A percentile compares a stretch with the other conserved stretches of the same genome.
These are phyloP conservation scores for Hyposoter didymator DNA, from an alignment of 2,888 invertebrate genomes.

Conservation along the genomic window DNA sequence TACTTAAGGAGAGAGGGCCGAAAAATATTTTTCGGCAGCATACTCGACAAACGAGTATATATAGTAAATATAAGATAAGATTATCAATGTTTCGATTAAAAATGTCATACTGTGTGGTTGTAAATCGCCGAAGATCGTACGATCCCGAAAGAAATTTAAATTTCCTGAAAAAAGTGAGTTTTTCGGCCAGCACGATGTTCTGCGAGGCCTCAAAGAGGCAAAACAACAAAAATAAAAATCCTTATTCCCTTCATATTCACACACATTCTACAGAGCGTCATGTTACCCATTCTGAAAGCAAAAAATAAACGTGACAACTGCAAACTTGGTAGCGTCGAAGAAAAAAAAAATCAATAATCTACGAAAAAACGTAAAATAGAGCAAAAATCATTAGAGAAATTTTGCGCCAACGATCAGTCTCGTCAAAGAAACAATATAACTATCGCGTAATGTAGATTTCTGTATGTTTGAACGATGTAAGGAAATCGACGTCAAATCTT, in stretches of 20 bases:
- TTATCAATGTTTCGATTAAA: slow-evolving; percentile 62
- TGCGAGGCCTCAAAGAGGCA: slow-evolving; percentile 9
- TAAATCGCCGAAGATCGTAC: slow-evolving; percentile 54
- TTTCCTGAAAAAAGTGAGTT: slow-evolving; percentile 21
- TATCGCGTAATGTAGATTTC: slow-evolving; percentile 64
- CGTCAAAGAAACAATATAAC: slow-evolving; percentile 25
- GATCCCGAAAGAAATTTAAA: background rate
- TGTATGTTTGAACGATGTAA: slow-evolving; percentile 70
- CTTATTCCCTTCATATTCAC: background rate
- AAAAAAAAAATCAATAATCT: background rate
- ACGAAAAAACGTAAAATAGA: background rate
- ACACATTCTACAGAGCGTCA: background rate
- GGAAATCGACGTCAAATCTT: slow-evolving; percentile 65
- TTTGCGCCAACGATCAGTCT: slow-evolving; percentile 17
- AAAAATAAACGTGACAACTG: background rate
- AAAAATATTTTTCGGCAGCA: slow-evolving; percentile 49
- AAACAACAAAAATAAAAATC: slow-evolving; percentile 6
- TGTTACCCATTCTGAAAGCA: slow-evolving; percentile 22
- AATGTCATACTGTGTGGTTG: slow-evolving; percentile 62
- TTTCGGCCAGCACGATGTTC: slow-evolving; percentile 41
- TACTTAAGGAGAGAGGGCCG: slow-evolving; percentile 57
- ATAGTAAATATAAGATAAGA: slow-evolving; percentile 47
- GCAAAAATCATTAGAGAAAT: background rate
- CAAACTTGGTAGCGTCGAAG: slow-evolving; percentile 6
- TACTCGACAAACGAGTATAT: slow-evolving; percentile 53